Evolutionary conservation across 2,888 invertebrate genomes (phyloP).

Genomic region (Smittia aterrima): DNA sequence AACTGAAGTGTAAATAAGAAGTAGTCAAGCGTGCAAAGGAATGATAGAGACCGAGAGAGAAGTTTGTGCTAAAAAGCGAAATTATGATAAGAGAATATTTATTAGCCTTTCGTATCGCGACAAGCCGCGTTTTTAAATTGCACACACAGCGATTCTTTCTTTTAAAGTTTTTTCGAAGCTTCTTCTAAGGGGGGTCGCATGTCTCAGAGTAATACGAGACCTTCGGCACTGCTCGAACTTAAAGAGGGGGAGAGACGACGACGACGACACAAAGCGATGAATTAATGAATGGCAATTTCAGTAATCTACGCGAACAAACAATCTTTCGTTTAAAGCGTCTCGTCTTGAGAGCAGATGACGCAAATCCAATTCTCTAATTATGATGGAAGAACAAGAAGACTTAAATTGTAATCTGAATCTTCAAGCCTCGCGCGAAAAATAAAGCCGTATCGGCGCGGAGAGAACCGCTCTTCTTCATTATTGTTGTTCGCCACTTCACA

Average conservation of each 20-base stretch:
- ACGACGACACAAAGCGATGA: too few relatives aligned
- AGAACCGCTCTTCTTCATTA: background rate
- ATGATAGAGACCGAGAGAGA: too few relatives aligned
- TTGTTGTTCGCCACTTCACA: background rate
- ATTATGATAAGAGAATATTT: slow-evolving; percentile 8
- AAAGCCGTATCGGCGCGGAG: background rate
- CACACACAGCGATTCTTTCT: too few relatives aligned
- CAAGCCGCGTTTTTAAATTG: background rate
- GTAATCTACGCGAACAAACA: too few relatives aligned
- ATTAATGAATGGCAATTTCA: too few relatives aligned
- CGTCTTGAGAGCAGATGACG: background rate
- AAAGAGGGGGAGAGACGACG: too few relatives aligned
- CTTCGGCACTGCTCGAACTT: too few relatives aligned
- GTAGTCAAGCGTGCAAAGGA: background rate
- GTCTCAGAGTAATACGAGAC: too few relatives aligned
- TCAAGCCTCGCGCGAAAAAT: background rate
- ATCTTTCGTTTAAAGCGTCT: too few relatives aligned
- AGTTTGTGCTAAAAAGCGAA: slow-evolving; percentile 11
- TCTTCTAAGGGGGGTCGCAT: background rate
- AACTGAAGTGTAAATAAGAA: background rate
- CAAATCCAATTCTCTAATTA: background rate
- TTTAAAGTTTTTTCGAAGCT: too few relatives aligned
- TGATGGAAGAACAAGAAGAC: background rate
- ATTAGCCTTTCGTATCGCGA: background rate
- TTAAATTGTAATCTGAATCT: slow-evolving; percentile 1